These are phyloP conservation scores for Epiblema foenella DNA, from an alignment of 2,888 invertebrate species.

Conservation along the genomic window DNA sequence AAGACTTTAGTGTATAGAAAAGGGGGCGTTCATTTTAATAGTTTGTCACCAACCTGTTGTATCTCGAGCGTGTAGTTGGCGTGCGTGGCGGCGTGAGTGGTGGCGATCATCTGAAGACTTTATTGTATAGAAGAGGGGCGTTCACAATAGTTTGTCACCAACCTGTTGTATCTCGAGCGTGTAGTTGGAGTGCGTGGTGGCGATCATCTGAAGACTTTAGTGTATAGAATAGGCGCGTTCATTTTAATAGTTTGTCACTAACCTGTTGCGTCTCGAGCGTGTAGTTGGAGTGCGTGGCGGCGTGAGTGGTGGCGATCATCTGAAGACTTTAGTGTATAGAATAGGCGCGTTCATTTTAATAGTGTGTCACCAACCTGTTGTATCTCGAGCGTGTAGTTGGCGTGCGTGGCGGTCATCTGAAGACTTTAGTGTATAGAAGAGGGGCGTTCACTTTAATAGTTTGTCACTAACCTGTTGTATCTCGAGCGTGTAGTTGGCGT, in stretches of 20 bases:
- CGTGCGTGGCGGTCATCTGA: constrained; percentile 95
- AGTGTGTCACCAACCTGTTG: constrained; percentile 58
- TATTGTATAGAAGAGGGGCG: too few relatives aligned
- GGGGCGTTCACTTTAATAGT: too few relatives aligned
- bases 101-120: too few relatives aligned
- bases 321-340: too few relatives aligned
- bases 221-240: too few relatives aligned
- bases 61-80: constrained; percentile 75
- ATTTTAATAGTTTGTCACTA: constrained; percentile 4
- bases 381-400: constrained; percentile 73
- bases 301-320: too few relatives aligned
- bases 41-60: constrained; percentile 58
- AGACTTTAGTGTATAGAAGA: too few relatives aligned
- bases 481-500: constrained; percentile 85
- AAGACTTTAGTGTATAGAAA: too few relatives aligned
- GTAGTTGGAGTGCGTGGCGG: constrained; percentile 90
- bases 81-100: too few relatives aligned
- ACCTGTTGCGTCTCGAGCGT: constrained; percentile 69
- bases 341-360: too few relatives aligned
- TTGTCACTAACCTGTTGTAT: constrained; percentile 62
- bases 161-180: constrained; percentile 69
- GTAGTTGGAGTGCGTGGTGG: constrained; percentile 89
- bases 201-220: too few relatives aligned
- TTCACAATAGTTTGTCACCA: constrained; percentile 9
- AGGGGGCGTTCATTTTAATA: too few relatives aligned